Conservation (phyloP, 2,797 vertebrate genomes). For the Onychomys torridus region DNA sequence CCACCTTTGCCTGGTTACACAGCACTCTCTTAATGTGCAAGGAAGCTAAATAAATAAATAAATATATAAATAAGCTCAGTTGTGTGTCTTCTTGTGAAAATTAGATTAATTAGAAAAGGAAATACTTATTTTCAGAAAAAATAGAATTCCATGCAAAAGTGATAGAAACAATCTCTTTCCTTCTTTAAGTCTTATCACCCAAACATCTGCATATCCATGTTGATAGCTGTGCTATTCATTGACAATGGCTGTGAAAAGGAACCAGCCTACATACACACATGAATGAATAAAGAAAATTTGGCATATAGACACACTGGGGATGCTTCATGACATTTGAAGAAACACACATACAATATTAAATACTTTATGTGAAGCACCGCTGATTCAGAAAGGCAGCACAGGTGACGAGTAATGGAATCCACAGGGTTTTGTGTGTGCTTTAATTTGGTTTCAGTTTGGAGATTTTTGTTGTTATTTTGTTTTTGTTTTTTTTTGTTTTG, state of each 20-base stretch:
- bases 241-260: background rate
- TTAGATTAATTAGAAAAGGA: background rate
- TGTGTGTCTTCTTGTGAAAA: background rate
- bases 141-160: background rate
- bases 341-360: background rate
- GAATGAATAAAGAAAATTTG: background rate
- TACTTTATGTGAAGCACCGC: too few species aligned
- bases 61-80: background rate
- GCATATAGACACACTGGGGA: background rate
- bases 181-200: background rate
- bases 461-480: background rate
- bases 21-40: background rate
- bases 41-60: background rate
- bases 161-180: background rate
- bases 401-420: background rate
- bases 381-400: background rate
- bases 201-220: background rate
- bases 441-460: background rate
- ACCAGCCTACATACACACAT: too few species aligned
- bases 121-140: background rate
- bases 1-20: too few species aligned
- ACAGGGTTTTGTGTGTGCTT: background rate
- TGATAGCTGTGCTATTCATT: background rate
- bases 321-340: background rate
- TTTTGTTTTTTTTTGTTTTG: background rate